These are phyloP conservation scores for Sebastes baramenuke DNA, from an alignment of 2,797 vertebrate species.

Conservation along the genomic window DNA sequence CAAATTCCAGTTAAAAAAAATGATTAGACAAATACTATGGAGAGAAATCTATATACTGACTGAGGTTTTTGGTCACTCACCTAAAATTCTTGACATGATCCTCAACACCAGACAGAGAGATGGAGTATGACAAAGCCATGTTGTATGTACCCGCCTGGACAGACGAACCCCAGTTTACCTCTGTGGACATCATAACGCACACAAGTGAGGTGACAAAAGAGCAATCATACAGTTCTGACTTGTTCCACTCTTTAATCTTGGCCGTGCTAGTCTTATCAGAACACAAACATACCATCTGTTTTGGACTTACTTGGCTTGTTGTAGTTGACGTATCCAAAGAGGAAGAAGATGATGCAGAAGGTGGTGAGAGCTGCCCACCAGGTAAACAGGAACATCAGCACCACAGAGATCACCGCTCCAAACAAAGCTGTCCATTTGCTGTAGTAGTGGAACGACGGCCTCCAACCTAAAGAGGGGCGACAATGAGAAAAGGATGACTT, in stretches of 20 bases:
- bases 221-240: not conserved
- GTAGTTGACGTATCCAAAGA: conserved; percentile 81
- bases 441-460: conserved; percentile 81
- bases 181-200: conserved; percentile 50
- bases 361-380: conserved; percentile 83
- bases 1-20: not conserved
- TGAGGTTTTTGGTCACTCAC: conserved; percentile 39
- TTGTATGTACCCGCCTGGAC: conserved; percentile 83
- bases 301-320: conserved; percentile 79
- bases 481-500: not conserved
- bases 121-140: conserved; percentile 80
- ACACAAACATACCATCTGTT: not conserved
- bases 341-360: conserved; percentile 77
- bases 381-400: conserved; percentile 84
- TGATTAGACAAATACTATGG: not conserved
- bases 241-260: not conserved
- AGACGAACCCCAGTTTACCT: conserved; percentile 83
- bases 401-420: conserved; percentile 76
- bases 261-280: not conserved
- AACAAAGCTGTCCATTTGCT: conserved; percentile 82
- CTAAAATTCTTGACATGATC: conserved; percentile 86
- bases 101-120: conserved; percentile 76
- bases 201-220: not conserved
- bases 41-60: not conserved
- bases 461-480: conserved; percentile 74